These are phyloP conservation scores for Drosophila acutilabella DNA, from an alignment of 2,888 invertebrate genomes.

Conservation along the genomic window DNA sequence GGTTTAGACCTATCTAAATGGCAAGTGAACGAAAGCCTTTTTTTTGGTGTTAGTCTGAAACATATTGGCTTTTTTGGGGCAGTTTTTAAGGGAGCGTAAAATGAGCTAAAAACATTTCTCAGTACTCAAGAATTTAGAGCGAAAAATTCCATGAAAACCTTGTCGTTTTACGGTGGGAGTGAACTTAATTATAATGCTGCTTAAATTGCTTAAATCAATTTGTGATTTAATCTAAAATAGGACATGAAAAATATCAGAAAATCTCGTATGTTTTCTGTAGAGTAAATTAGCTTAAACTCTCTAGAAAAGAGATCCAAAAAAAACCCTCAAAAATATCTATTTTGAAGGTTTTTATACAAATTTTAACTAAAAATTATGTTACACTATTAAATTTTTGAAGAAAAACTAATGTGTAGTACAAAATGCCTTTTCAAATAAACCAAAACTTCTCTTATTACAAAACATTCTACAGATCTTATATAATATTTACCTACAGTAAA, in stretches of 20 bases:
- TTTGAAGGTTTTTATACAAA: too few species aligned
- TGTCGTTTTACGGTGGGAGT: neutral
- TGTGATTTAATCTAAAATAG: neutral
- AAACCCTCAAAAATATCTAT: too few species aligned
- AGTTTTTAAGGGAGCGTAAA: neutral
- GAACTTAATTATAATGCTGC: neutral
- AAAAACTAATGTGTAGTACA: too few species aligned
- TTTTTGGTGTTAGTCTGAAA: conserved; percentile 17
- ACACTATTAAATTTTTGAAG: too few species aligned
- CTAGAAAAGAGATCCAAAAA: too few species aligned
- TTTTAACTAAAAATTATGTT: too few species aligned
- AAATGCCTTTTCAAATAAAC: neutral
- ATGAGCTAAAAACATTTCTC: conserved; percentile 1
- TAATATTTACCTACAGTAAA: conserved; percentile 7
- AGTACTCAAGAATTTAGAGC: neutral
- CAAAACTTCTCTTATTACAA: neutral
- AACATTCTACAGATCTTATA: neutral
- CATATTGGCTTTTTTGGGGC: conserved; percentile 9
- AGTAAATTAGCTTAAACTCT: too few species aligned
- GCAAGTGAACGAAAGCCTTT: conserved; percentile 18
- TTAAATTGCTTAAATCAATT: neutral
- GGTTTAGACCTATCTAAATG: conserved; percentile 34
- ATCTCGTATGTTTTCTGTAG: too few species aligned
- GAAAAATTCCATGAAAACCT: neutral
- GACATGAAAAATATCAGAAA: too few species aligned